A percentile compares a stretch with the other conserved stretches of the same genome.
These are phyloP conservation scores for Eupithecia subfuscata DNA, from an alignment of 2,888 invertebrate genomes.

Conservation along the genomic window DNA sequence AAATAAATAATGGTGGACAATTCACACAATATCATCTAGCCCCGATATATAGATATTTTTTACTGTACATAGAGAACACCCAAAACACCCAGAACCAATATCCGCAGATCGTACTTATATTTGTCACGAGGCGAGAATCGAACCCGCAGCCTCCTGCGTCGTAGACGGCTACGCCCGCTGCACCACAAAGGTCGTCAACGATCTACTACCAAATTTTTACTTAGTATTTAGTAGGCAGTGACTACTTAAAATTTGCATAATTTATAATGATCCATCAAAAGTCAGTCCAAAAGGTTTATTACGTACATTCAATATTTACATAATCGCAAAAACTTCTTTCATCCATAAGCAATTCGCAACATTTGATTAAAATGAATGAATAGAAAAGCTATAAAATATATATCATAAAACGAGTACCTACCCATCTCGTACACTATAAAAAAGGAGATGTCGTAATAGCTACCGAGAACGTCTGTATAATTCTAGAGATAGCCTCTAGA, in stretches of 20 bases:
- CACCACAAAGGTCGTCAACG: background rate
- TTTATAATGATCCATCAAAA: background rate
- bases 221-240: background rate
- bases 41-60: too few relatives aligned
- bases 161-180: too few relatives aligned
- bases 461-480: background rate
- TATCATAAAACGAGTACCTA: background rate
- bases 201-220: background rate
- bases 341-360: background rate
- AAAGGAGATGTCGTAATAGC: background rate
- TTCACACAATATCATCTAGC: too few relatives aligned
- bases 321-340: background rate
- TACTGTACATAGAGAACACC: too few relatives aligned
- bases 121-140: too few relatives aligned
- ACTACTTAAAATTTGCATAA: background rate
- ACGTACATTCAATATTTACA: background rate
- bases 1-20: too few relatives aligned
- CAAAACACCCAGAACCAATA: too few relatives aligned
- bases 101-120: too few relatives aligned
- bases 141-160: too few relatives aligned
- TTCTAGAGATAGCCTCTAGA: too few relatives aligned
- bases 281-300: constrained; percentile 7
- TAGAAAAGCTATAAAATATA: background rate
- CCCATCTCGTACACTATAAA: background rate
- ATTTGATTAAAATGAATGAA: background rate